These are phyloP conservation scores for Panurus biarmicus DNA, from an alignment of 2,113 vertebrate species.

Conservation along the genomic window DNA sequence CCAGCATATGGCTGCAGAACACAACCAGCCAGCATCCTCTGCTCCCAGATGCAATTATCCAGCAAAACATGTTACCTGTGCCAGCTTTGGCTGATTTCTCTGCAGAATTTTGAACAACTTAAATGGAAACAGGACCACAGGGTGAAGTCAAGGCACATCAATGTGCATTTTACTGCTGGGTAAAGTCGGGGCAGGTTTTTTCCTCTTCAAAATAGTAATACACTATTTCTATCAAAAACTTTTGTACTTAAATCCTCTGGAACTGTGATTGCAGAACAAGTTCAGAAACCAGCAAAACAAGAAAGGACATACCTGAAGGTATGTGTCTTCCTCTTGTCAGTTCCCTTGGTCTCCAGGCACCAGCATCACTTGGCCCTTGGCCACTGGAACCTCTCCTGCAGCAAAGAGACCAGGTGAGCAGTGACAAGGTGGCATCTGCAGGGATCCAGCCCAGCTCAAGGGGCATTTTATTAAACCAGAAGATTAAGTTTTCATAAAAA, in stretches of 20 bases:
- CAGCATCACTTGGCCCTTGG: background rate
- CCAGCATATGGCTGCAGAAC: background rate
- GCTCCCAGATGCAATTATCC: background rate
- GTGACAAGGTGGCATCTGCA: fast-evolving
- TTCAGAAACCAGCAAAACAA: no score
- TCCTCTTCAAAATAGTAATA: no score
- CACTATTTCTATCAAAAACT: no score
- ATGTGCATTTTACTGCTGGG: no score
- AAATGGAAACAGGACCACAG: no score
- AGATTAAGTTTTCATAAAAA: background rate
- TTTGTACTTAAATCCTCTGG: no score
- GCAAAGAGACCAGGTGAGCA: fast-evolving
- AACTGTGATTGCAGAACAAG: no score
- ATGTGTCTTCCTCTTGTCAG: background rate
- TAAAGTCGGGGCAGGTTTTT: no score
- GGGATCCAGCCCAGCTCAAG: background rate
- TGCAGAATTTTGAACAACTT: background rate
- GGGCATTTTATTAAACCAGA: background rate
- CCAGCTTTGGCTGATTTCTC: background rate
- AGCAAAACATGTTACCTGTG: background rate
- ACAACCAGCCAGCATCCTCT: background rate
- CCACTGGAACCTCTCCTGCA: background rate
- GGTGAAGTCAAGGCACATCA: no score
- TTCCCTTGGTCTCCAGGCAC: background rate
- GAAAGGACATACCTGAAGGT: no score